Conservation (phyloP, 2,113 vertebrate species). For the Gasterosteus nipponicus region DNA sequence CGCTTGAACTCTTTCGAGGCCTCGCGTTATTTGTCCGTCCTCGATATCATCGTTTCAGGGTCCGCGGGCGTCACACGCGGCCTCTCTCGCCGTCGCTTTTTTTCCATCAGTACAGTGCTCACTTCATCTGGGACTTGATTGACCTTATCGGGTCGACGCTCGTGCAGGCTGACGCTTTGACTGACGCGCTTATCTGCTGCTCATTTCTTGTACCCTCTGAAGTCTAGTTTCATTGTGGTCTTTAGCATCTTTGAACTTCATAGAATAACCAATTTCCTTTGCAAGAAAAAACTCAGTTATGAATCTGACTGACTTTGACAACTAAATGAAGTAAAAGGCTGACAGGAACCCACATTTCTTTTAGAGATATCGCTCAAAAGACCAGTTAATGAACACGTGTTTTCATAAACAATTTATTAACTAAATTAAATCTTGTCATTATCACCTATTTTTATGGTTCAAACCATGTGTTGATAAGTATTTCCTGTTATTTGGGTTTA, state of each 20-base stretch:
- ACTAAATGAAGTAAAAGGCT: not conserved
- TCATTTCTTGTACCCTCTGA: not conserved
- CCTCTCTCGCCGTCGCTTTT: too few species aligned
- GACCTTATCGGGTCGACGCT: not conserved
- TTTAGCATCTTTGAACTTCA: not conserved
- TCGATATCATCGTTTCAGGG: conserved; percentile 25
- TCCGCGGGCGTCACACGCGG: not conserved
- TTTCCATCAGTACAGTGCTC: not conserved
- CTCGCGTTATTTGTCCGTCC: conserved; percentile 19
- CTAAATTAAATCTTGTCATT: too few species aligned
- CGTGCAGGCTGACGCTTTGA: not conserved
- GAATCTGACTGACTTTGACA: not conserved
- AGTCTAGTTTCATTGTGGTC: not conserved
- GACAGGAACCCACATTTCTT: not conserved
- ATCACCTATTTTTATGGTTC: not conserved
- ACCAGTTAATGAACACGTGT: too few species aligned
- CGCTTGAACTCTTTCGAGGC: conserved; percentile 18
- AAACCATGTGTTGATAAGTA: not conserved
- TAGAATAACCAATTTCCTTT: not conserved
- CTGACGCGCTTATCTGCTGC: not conserved
- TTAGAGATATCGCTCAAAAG: not conserved
- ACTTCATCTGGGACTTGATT: not conserved
- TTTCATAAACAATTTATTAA: too few species aligned
- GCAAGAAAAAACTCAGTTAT: not conserved
- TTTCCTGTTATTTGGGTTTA: not conserved